Base-by-base conservation (phyloP, 1,140 invertebrate species). In the Papilio helenus region DNA sequence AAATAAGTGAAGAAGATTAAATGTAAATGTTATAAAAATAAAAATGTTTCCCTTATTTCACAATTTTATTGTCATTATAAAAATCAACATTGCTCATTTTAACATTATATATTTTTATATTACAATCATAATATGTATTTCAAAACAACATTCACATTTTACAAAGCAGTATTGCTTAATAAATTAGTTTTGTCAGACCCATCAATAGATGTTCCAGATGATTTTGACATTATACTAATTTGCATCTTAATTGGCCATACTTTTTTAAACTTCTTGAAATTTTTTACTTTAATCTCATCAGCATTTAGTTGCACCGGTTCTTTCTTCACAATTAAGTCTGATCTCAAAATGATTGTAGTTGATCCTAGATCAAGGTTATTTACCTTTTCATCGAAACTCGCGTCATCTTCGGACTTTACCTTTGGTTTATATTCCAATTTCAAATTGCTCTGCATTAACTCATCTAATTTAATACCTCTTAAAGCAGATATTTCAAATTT, bases 241-340 rank as follows among this genome's bases (percentile, higher is more conserved):
- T 91, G 87, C 82, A 87, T 88, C 86, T 90, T 93, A 5, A 91
- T 34, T 80, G 93, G 93, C 93, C 92, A 93, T 23, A 94, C 90
- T 72, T 94, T 94, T 84, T 92, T 91, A 77, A 94, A 93, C 72
- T 91, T 94, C 76, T 94, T 94, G 83, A 93, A 94, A 84, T 94
- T 94, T 72, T 86, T 92, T 1, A 87, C 61, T 72, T 81, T 80
- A 77, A 39, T 68, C 61, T 79, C 51, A 76, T 79, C 55, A 39
- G 81, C 74, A 81, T 84, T 79, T 71, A 91, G 76, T 74, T 82
- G 65, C 39, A 88, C 8, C 26, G 84, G 83, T 82, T 92, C 90
- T 79, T 85, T 90, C 82, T 93, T 93, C 0, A 93, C 84, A 83
- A 94, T 90, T 51, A 93, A 89, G 82, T 91, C 84, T 58, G 80